Percentiles rank a stretch among this genome's conserved stretches.
phyloP scores from a whole-genome alignment of 2,888 invertebrate genomes.

The Drosophila kambysellisi region DNA sequence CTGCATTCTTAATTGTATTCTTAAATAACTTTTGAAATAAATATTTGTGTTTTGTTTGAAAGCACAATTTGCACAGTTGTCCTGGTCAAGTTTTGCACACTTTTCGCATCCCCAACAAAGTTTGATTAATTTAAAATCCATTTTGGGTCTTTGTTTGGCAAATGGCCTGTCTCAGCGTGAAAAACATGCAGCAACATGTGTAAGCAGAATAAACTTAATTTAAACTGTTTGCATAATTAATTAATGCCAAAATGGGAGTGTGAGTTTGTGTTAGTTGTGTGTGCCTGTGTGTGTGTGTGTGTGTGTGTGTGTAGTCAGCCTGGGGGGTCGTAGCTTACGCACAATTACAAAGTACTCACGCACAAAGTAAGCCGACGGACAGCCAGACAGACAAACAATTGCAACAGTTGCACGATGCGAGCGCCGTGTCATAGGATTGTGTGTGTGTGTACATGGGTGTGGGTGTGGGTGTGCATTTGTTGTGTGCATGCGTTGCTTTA shows the following conservation, averaged over 20 bases:
- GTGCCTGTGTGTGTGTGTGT: not conserved
- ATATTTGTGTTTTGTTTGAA: not conserved
- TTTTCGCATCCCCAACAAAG: not conserved
- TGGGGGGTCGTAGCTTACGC: conserved; percentile 22
- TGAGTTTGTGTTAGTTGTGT: not conserved
- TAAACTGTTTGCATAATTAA: conserved; percentile 80
- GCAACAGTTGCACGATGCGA: conserved; percentile 35
- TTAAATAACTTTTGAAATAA: not conserved
- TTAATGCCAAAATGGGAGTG: conserved; percentile 66
- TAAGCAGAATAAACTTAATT: conserved; percentile 77
- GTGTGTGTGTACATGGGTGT: conserved; percentile 1
- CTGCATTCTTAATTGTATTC: not conserved
- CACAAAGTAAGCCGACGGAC: conserved; percentile 22
- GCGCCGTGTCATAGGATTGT: conserved; percentile 28
- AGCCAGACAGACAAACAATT: conserved; percentile 43
- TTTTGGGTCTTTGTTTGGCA: conserved; percentile 4
- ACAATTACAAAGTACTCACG: conserved; percentile 35
- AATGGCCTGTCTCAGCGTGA: conserved; percentile 15
- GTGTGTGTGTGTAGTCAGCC: not conserved
- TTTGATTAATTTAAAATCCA: conserved; percentile 47
- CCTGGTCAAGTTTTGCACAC: not conserved
- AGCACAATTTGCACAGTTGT: not conserved
- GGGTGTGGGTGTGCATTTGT: conserved; percentile 7
- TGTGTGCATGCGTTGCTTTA: conserved; percentile 21
- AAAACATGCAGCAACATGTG: conserved; percentile 66